Base-by-base conservation (phyloP, 2,888 invertebrate genomes). In the Drosophila diplacantha region DNA sequence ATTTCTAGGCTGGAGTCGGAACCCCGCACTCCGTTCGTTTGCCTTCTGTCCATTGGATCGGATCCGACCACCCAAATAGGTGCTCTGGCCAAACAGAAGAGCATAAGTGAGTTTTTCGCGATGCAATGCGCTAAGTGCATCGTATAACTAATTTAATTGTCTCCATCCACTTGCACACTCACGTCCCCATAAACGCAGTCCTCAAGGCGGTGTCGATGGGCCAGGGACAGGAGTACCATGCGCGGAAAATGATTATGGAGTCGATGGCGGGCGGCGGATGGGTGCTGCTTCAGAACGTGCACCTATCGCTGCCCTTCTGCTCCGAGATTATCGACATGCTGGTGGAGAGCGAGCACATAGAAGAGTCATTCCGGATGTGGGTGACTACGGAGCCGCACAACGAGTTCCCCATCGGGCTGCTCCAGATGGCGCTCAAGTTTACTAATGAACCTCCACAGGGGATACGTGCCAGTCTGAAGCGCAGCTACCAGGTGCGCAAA, bases 371-470 rank as follows among this genome's bases (percentile, higher is more conserved):
- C 87, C 91, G 97, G 51, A 91, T 97, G 44, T 98, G 98, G 98
- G 91, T 98, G 72, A 98, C 98, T 0, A 97, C 97, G 0, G 97
- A 98, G 90, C 95, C 95, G 0, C 97, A 98, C 86, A 90, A 93
- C 12, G 94, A 96, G 75, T 98, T 98, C 88, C 98, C 98, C 0
- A 98, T 98, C 81, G 96, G 93, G 6, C 86, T 93, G 32, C 88
- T 93, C 16, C 94, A 98, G 92, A 95, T 96, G 92, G 96, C 96
- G 6, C 96, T 98, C 62, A 98, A 98, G 89, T 98, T 97, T 86
- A 98, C 98, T 2, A 98, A 98, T 87, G 98, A 98, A 89, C 98
- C 98, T 14, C 98, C 98, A 0, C 96, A 97, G 90, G 98, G 97
- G 9, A 96, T 98, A 73, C 90, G 95, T 78, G 97, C 97, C 12